Conservation (phyloP, 1,140 invertebrate species). For the Bombus waltoni region DNA sequence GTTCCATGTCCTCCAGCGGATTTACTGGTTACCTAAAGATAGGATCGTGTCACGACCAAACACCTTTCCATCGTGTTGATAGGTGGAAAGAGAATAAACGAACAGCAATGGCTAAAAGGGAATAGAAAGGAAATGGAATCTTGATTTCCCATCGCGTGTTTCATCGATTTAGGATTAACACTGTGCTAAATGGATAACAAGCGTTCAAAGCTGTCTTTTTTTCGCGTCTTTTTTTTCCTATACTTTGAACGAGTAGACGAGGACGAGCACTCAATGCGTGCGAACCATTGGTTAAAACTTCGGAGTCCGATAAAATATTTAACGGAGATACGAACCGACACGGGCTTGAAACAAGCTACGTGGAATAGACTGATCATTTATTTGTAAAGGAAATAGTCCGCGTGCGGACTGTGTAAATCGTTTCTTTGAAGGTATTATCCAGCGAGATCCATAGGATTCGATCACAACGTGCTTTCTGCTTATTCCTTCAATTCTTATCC, state of each 20-base stretch:
- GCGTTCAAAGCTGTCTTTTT: not conserved
- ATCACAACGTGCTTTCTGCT: not conserved
- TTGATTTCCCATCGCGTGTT: slow-evolving; percentile 33
- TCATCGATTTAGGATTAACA: slow-evolving; percentile 49
- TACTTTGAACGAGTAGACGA: not conserved
- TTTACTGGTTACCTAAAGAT: not conserved
- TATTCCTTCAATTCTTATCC: not conserved
- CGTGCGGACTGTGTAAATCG: slow-evolving; percentile 3
- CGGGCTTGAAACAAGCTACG: not conserved
- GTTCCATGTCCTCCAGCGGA: not conserved
- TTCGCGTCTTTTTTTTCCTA: not conserved
- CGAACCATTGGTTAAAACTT: slow-evolving; percentile 22
- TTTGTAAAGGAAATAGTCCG: slow-evolving; percentile 12
- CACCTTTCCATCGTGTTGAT: not conserved
- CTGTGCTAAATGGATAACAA: slow-evolving; percentile 39
- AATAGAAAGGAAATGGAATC: slow-evolving; percentile 30
- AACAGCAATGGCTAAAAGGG: not conserved
- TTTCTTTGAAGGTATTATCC: not conserved
- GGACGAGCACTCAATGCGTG: not conserved
- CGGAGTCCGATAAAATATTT: slow-evolving; percentile 42
- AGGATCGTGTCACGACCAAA: not conserved
- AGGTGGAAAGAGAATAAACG: not conserved
- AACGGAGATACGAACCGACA: not conserved
- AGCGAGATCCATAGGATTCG: not conserved
- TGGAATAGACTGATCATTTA: slow-evolving; percentile 35